Evolutionary conservation across 2,888 invertebrate species (phyloP).

Genomic region (Urechis unicinctus): DNA sequence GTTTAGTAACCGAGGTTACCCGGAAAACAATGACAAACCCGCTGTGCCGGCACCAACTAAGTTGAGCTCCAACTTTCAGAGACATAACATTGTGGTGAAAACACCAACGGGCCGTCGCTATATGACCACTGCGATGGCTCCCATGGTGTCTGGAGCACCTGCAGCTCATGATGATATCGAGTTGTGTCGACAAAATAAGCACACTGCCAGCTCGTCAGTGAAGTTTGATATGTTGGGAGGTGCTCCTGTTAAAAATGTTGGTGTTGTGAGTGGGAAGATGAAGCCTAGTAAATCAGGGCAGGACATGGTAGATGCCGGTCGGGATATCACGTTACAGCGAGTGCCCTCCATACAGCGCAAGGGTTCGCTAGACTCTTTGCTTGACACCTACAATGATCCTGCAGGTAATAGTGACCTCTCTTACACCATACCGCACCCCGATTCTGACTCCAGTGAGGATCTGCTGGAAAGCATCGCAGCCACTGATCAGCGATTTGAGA

Average conservation of each 20-base stretch:
- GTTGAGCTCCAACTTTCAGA: too few species aligned
- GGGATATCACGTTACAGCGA: too few species aligned
- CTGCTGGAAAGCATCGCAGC: constrained; percentile 36
- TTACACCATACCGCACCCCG: constrained; percentile 27
- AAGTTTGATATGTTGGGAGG: too few species aligned
- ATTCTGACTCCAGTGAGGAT: constrained; percentile 37
- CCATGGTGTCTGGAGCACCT: not conserved
- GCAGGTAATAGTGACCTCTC: constrained; percentile 16
- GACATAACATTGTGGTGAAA: not conserved
- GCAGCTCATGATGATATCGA: not conserved
- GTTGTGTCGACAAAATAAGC: too few species aligned
- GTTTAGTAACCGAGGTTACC: not conserved
- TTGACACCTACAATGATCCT: constrained; percentile 49
- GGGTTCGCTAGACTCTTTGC: constrained; percentile 58
- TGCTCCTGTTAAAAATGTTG: not conserved
- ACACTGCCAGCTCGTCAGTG: too few species aligned
- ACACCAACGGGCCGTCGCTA: not conserved
- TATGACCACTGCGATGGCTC: not conserved
- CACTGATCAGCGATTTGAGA: constrained; percentile 42
- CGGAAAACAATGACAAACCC: too few species aligned
- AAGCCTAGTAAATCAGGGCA: not conserved
- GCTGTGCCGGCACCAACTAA: too few species aligned
- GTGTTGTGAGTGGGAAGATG: not conserved
- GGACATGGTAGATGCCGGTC: too few species aligned
- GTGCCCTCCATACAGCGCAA: constrained; percentile 7